Conservation (phyloP, 2,797 vertebrate species). For the Premnoplex brunnescens region DNA sequence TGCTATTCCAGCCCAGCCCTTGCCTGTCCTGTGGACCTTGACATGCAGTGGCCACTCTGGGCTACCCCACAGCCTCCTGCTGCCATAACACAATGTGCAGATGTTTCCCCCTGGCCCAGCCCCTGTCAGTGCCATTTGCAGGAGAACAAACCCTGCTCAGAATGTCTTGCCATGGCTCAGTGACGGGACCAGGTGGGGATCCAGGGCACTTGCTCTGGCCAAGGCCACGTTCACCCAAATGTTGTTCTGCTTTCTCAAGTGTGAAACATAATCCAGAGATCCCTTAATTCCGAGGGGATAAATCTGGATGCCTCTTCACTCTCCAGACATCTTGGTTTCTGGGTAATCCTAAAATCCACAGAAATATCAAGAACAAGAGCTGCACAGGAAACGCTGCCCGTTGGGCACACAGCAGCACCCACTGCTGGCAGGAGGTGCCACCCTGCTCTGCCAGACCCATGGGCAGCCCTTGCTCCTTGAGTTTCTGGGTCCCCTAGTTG, state of each 20-base stretch:
- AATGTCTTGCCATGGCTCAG: not conserved
- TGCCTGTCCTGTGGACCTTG: accelerated
- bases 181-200: not conserved
- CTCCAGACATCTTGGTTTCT: not conserved
- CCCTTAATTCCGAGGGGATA: not conserved
- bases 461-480: not conserved
- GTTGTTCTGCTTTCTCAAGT: not conserved
- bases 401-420: not conserved
- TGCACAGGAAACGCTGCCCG: not conserved
- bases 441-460: not conserved
- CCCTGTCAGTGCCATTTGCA: not conserved
- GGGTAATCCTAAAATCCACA: not conserved
- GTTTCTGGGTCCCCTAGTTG: not conserved
- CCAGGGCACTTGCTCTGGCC: not conserved
- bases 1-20: not conserved
- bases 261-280: not conserved
- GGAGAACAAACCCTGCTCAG: not conserved
- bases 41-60: accelerated
- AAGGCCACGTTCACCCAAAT: accelerated
- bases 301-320: not conserved
- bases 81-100: not conserved
- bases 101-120: not conserved
- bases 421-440: not conserved
- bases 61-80: not conserved
- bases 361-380: not conserved